Evolutionary conservation across 2,113 vertebrate species (phyloP), one percentile per base, ranked within the genome.

Genomic region (Baryphthengus martii): DNA sequence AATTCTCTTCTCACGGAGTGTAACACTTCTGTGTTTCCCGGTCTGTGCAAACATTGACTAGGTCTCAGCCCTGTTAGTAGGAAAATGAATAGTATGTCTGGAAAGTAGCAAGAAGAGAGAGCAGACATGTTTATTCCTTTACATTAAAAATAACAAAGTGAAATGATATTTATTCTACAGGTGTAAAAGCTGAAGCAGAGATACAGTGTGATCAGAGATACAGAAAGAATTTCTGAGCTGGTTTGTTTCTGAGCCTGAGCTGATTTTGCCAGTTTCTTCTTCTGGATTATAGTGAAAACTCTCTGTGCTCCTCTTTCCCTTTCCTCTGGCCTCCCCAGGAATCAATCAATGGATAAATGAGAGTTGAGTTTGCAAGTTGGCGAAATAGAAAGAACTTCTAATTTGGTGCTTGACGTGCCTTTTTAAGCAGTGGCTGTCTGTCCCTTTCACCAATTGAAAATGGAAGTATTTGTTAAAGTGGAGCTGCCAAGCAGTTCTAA

Each of bases 191-290:
- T 89, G 81, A 70, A 70, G 14, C 31, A 44, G 19, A 55, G 24
- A 12, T 35, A 12, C 0, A 0, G 2, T 58, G 23, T 65, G 13
- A 40, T 25, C 49, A 4, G 9, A 50, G 17, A 5, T 50, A 17
- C n/a, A 49, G 40, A 56, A 42, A 25, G 11, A 37, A 3, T 35
- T 89, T 62, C 53, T 68, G 70, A 87, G 26, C 17, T 63, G 10
- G 7, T 3, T 62, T 82, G 3, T 79, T 89, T 68, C 12, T 50
- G 72, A 61, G 13, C 3, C 31, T 75, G 14, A 73, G n/a, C 17
- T 79, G 13, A 17, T 82, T 75, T 68, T 62, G 17, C 11, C 7
- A 11, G 3, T 29, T 61, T 58, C n/a, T 74, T 44, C 2, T 15
- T 39, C 5, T 23, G 6, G 1, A 1, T 63, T 84, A 26, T 33